Base-by-base conservation (phyloP, 2,888 invertebrate species). In the Teleiodes luculella region DNA sequence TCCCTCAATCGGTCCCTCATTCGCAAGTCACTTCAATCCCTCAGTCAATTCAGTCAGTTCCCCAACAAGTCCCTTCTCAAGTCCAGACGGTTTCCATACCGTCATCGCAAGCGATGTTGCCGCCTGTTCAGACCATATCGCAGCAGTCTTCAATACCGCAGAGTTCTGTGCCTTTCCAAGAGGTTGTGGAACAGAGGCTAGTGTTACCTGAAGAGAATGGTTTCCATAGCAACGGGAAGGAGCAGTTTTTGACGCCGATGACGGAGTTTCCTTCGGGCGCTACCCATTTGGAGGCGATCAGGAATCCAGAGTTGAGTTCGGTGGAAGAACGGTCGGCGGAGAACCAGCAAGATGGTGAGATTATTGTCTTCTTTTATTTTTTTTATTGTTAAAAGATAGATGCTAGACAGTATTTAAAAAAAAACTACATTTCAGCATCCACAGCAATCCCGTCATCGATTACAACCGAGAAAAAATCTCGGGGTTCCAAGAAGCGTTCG, bases 231-330 rank as follows among this genome's bases (percentile, higher is more conserved):
- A 82, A 80, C 50, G 63, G 65, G 0, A 87, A 83, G 59, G 90
- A 90, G 52, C 89, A 90, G 68, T 90, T 86, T 63, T 67, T 82
- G 54, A 90, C 90, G 16, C 90, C 90, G 24, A 61, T 89, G 73
- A 80, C 82, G 4, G 90, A 90, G 70, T 74, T 86, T 51, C 85
- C 87, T 0, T 74, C 80, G 1, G 78, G 73, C 1, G 70, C 76
- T 4, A 70, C 73, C 8, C 86, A 85, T 30, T 58, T 64, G 3
- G 85, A 85, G 36, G 77, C 78, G 10, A 73, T 75, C 11, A 72
- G 72, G 59, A 84, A 74, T 48, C 83, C 87, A 0, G 88, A 88
- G 10, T 65, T 88, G 7, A 80, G 80, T 53, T 81, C 88, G 1
- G 87, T 88, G 7, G 88, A 86, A 39, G 89, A 89, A 68, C 83